Evolutionary conservation across 2,888 invertebrate species (phyloP), one percentile per base, ranked within the genome.

Genomic region (Limnephilus auricula): DNA sequence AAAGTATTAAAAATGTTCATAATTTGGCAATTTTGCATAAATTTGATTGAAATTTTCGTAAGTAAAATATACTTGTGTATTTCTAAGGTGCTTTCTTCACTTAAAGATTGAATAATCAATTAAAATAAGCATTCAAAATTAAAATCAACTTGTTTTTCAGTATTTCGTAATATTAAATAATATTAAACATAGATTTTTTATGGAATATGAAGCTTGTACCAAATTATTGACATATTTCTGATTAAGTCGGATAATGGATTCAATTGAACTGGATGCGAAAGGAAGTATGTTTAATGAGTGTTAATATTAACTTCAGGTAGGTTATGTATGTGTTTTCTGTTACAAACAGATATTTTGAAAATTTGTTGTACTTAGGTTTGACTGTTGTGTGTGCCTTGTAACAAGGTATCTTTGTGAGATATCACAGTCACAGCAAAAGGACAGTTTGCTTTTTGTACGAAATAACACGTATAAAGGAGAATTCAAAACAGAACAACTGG

Each of bases 181-280:
- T 88, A 79, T 79, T 78, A 78, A 94, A 93, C 94, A 93, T 93
- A 93, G 93, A 93, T 93, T 94, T 90, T 90, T 85, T 88, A 89
- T 89, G 32, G 34, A 45, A 85, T 88, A 78, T 78, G 87, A 78
- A 91, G 90, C 90, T 90, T 34, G 40, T 90, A 90, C 90, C 90
- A 90, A 90, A 90, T 89, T 84, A 90, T 83, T 78, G 79, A 32
- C 34, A 88, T 79, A 31, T 40, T 88, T 88, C 40, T 40, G 85
- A 85, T 30, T 40, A 45, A 18, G n/a, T 40, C 30, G 30, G 40
- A 85, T 85, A 45, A 85, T 40, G 37, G 30, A 15, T 85, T 85
- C 34, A 85, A 85, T 40, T 40, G 45, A 45, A 85, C 85, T 45
- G 85, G 85, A 40, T 85, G 25, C 34, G 86, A 86, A 86, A 37